These are phyloP conservation scores for Tanypteryx hageni DNA, from an alignment of 2,888 invertebrate genomes.

Conservation along the genomic window DNA sequence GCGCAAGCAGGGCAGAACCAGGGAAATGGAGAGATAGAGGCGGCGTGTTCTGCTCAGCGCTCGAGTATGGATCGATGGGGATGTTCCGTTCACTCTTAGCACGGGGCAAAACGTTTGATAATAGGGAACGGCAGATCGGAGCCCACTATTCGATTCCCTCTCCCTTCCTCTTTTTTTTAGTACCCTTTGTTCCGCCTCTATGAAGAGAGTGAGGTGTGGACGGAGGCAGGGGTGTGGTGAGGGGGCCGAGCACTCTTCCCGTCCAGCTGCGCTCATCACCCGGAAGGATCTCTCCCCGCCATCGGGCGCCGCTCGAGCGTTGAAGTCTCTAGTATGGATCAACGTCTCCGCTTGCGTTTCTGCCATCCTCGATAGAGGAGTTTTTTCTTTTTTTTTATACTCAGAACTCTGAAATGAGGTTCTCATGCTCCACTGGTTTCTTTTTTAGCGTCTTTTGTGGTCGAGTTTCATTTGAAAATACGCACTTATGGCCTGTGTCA, in stretches of 20 bases:
- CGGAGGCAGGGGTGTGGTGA: not conserved
- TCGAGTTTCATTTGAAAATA: not conserved
- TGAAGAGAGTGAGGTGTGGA: not conserved
- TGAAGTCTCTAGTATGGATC: slow-evolving; percentile 45
- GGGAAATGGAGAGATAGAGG: not conserved
- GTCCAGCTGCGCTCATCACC: slow-evolving; percentile 30
- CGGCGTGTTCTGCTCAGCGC: not conserved
- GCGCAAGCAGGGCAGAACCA: not conserved
- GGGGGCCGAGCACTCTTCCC: not conserved
- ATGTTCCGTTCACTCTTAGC: not conserved
- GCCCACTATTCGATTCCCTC: not conserved
- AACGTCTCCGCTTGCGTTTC: not conserved
- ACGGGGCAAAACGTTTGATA: slow-evolving; percentile 28
- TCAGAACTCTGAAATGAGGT: not conserved
- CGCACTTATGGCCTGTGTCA: not conserved
- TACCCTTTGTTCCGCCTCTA: not conserved
- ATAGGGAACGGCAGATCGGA: not conserved
- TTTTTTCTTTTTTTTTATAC: not conserved
- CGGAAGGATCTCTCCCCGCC: slow-evolving; percentile 28
- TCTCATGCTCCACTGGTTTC: not conserved
- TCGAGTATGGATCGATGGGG: not conserved
- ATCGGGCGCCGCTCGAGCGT: slow-evolving; percentile 1
- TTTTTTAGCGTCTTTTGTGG: not conserved
- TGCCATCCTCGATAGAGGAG: not conserved
- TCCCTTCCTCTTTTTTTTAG: no score